phyloP scores from a whole-genome alignment of 2,113 vertebrate genomes.

The Lutjanus erythropterus region DNA sequence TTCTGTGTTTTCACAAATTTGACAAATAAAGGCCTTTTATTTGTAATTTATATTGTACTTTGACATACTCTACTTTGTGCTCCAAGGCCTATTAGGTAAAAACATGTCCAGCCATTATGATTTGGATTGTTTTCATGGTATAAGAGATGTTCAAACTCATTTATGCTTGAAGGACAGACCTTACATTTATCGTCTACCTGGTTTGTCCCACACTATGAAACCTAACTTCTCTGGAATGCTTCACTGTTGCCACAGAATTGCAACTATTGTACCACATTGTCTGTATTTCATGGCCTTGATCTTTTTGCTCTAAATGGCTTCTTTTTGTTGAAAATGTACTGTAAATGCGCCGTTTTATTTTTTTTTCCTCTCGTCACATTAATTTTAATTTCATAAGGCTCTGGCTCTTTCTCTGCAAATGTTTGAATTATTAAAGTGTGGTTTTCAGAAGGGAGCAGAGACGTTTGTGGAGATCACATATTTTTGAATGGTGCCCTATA shows the following conservation, averaged over 20 bases:
- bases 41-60: background rate
- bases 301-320: background rate
- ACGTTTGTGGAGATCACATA: constrained; percentile 64
- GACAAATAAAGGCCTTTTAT: background rate
- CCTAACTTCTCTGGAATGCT: background rate
- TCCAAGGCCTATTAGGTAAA: background rate
- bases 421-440: constrained; percentile 79
- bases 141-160: background rate
- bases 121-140: no score
- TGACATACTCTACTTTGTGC: background rate
- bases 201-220: background rate
- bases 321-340: background rate
- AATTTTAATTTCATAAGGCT: constrained; percentile 52
- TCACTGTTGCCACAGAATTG: background rate
- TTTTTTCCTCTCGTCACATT: constrained; percentile 36
- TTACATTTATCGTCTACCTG: background rate
- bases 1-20: background rate
- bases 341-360: constrained; percentile 4
- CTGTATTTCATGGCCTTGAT: constrained; percentile 8
- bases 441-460: constrained; percentile 55
- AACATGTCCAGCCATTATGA: background rate
- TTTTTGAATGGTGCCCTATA: constrained; percentile 68
- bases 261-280: background rate
- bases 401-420: constrained; percentile 49
- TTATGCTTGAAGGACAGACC: background rate